Conservation (phyloP, 2,888 invertebrate genomes). For the Hipparchia sbordonii region DNA sequence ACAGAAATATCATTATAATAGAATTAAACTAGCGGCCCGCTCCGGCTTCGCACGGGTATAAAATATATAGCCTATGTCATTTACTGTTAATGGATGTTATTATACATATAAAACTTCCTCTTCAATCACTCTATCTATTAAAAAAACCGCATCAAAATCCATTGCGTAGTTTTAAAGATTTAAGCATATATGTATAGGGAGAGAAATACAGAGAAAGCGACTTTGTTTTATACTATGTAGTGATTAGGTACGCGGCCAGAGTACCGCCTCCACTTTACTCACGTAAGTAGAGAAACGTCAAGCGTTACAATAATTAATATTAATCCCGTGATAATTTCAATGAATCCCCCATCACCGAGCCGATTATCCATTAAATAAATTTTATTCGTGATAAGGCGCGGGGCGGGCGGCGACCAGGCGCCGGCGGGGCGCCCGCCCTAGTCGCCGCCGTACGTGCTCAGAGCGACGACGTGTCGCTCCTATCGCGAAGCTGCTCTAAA, state of each 20-base stretch:
- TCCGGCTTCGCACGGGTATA: no score
- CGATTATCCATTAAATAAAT: conserved; percentile 80
- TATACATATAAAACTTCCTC: no score
- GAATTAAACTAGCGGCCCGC: no score
- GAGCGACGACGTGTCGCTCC: conserved; percentile 61
- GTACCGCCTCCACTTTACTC: background rate
- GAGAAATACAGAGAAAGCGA: no score
- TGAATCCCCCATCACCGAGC: conserved; percentile 65
- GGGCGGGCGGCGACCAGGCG: conserved; percentile 73
- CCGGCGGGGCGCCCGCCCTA: conserved; percentile 74
- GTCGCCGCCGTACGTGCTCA: conserved; percentile 67
- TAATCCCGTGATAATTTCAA: conserved; percentile 62
- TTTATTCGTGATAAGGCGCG: conserved; percentile 78
- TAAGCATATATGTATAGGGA: no score
- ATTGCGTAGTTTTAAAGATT: no score
- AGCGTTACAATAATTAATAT: conserved; percentile 39
- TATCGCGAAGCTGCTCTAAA: conserved; percentile 60
- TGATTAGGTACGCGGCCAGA: background rate
- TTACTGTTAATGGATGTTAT: no score
- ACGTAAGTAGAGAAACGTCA: background rate
- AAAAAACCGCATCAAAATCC: no score
- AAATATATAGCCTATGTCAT: no score
- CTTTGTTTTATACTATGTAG: no score
- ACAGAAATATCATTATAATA: no score
- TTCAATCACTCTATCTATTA: no score